Evolutionary conservation across 1,140 invertebrate genomes (phyloP).

Genomic region (Drosophila rufa): DNA sequence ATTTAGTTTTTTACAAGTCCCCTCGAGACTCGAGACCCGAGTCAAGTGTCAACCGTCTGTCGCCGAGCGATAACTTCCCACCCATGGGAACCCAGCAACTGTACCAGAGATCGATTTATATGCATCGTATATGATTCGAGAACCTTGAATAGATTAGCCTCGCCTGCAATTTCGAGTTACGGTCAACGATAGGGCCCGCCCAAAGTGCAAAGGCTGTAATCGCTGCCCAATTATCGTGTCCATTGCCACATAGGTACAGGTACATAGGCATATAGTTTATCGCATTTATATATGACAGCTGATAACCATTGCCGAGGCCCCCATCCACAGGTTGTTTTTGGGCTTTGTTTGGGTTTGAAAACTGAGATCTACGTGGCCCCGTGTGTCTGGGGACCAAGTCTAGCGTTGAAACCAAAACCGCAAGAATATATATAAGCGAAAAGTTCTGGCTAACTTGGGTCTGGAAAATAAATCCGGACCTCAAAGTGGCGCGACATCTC

Average conservation of each 20-base stretch:
- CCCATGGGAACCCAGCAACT: slow-evolving; percentile 55
- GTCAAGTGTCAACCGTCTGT: slow-evolving; percentile 65
- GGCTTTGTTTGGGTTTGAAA: slow-evolving; percentile 41
- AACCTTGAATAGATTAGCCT: slow-evolving; percentile 62
- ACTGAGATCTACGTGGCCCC: slow-evolving; percentile 42
- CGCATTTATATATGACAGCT: slow-evolving; percentile 48
- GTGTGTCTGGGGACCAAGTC: slow-evolving; percentile 11
- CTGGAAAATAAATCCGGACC: slow-evolving; percentile 29
- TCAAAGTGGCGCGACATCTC: slow-evolving; percentile 35
- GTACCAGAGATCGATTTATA: slow-evolving; percentile 39
- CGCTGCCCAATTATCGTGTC: slow-evolving; percentile 43
- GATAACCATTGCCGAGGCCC: slow-evolving; percentile 38
- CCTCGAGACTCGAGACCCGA: background rate
- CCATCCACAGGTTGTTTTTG: slow-evolving; percentile 17
- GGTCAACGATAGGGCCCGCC: slow-evolving; percentile 49
- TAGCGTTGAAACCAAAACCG: slow-evolving; percentile 50
- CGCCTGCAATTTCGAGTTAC: slow-evolving; percentile 30
- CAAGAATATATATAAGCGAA: slow-evolving; percentile 15
- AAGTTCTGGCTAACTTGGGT: slow-evolving; percentile 21
- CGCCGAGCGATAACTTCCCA: slow-evolving; percentile 62
- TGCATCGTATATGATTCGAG: slow-evolving; percentile 32
- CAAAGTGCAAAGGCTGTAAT: slow-evolving; percentile 73
- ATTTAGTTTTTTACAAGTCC: slow-evolving; percentile 6
- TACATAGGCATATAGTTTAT: slow-evolving; percentile 55
- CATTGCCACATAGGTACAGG: slow-evolving; percentile 1